Evolutionary conservation across 1,140 invertebrate genomes (phyloP).

Genomic region (Drosophila albomicans): DNA sequence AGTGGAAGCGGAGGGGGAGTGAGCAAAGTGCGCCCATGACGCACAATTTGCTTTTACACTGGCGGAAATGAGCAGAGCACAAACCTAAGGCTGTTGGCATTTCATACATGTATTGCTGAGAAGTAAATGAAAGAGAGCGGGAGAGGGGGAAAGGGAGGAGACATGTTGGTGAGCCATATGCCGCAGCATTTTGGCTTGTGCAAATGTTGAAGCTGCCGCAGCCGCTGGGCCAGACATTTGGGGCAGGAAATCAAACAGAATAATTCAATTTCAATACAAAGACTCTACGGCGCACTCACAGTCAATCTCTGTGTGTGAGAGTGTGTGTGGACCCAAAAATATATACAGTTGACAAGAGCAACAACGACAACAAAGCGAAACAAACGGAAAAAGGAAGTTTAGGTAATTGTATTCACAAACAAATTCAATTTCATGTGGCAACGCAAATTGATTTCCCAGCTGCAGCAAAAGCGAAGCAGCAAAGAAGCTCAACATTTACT

Average conservation of each 20-base stretch:
- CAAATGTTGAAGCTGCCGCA: constrained; percentile 37
- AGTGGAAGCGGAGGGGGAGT: background rate
- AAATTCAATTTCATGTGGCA: constrained; percentile 80
- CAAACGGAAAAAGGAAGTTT: constrained; percentile 72
- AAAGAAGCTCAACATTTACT: constrained; percentile 4
- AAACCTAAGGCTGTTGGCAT: constrained; percentile 44
- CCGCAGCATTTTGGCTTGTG: constrained; percentile 73
- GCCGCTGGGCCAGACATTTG: constrained; percentile 29
- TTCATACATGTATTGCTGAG: background rate
- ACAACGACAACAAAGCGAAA: constrained; percentile 13
- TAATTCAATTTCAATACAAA: constrained; percentile 83
- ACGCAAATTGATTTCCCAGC: constrained; percentile 75
- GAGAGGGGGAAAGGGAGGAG: background rate
- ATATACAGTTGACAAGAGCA: constrained; percentile 36
- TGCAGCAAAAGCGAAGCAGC: constrained; percentile 28
- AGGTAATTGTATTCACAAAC: constrained; percentile 82
- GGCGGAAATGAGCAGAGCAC: constrained; percentile 53
- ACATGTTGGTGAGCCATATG: constrained; percentile 52
- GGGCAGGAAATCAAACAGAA: constrained; percentile 81
- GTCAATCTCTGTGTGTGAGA: constrained; percentile 16
- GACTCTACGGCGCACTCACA: constrained; percentile 47
- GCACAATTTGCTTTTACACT: constrained; percentile 43
- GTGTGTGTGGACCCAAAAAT: constrained; percentile 11
- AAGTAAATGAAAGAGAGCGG: background rate
- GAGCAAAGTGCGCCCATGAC: background rate